These are phyloP conservation scores for Leptocoma aspasia DNA, from an alignment of 2,113 vertebrate genomes.

Conservation along the genomic window DNA sequence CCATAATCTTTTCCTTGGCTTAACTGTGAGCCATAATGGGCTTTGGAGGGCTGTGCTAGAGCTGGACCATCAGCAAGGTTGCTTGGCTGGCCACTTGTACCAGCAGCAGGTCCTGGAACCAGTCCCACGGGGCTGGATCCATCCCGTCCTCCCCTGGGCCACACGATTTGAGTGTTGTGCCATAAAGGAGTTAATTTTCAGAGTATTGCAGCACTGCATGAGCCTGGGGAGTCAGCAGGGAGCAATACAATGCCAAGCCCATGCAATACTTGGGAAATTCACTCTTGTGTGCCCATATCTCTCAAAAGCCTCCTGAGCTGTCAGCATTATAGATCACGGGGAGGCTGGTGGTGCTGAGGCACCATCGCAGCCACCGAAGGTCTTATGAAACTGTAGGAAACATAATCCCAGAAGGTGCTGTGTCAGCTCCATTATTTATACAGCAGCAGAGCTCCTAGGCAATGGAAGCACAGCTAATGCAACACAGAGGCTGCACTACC, in stretches of 20 bases:
- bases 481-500: fast-evolving
- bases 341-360: neutral
- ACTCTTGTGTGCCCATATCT: neutral
- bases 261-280: slow-evolving; percentile 35
- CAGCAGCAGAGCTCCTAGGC: neutral
- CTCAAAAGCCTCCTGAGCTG: slow-evolving; percentile 34
- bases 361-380: neutral
- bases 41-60: neutral
- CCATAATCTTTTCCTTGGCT: slow-evolving; percentile 1
- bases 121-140: neutral
- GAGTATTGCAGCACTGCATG: neutral
- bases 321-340: neutral
- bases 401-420: slow-evolving; percentile 22
- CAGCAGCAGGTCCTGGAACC: neutral
- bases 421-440: slow-evolving; percentile 24
- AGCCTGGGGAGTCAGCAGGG: neutral
- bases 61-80: neutral
- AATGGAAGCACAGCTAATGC: neutral
- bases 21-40: neutral
- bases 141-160: neutral
- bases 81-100: neutral
- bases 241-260: slow-evolving; percentile 14
- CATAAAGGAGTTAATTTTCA: slow-evolving; percentile 8
- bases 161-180: fast-evolving
- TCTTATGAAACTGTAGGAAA: slow-evolving; percentile 24